Conservation (phyloP, 92 coral and sea anemone genomes). For the Hydrozoanthus gracilis region DNA sequence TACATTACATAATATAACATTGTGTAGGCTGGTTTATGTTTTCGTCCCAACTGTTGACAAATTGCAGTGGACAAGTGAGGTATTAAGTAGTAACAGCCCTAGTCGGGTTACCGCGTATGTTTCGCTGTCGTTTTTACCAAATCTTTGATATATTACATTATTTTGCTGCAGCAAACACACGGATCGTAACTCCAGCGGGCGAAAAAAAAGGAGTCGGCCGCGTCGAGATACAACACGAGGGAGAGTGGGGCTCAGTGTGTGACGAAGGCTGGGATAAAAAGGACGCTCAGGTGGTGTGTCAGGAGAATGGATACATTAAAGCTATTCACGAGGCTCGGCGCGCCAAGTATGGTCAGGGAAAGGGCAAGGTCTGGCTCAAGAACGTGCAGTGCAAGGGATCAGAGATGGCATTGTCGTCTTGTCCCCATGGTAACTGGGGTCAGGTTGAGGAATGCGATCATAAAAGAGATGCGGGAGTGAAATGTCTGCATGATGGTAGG, state of each 20-base stretch:
- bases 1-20: no score
- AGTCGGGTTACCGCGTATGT: no score
- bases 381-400: conserved; percentile 62
- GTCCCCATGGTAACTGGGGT: conserved; percentile 55
- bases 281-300: conserved; percentile 67
- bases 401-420: conserved; percentile 53
- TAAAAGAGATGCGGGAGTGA: conserved; percentile 65
- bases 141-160: not conserved
- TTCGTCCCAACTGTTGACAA: no score
- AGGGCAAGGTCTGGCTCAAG: conserved; percentile 63
- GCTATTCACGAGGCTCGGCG: conserved; percentile 65
- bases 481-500: conserved; percentile 70
- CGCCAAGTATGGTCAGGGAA: conserved; percentile 64
- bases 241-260: conserved; percentile 73
- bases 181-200: conserved; percentile 13
- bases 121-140: not conserved
- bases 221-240: conserved; percentile 62
- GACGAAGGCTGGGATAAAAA: conserved; percentile 66
- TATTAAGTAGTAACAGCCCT: no score
- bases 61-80: no score
- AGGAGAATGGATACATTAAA: conserved; percentile 60
- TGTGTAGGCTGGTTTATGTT: no score
- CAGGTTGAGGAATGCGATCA: conserved; percentile 39
- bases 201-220: conserved; percentile 60
- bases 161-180: conserved; percentile 10